Base-by-base conservation (phyloP, 2,888 invertebrate genomes). In the Cerastoderma edule region DNA sequence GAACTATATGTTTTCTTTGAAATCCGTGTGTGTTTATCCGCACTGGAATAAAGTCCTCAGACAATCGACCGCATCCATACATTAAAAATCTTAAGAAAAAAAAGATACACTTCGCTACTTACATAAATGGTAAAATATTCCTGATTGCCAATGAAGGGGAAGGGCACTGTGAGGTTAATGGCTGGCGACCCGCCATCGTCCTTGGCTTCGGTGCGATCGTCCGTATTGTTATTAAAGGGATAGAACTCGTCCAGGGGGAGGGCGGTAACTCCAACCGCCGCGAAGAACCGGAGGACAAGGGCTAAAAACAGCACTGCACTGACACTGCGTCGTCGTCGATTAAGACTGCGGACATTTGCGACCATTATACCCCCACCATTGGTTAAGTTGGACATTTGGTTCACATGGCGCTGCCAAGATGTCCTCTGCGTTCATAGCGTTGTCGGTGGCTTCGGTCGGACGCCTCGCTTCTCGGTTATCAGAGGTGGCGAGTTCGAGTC, bases 301-400 rank as follows among this genome's bases (percentile, higher is more conserved):
- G 46, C 50, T 32, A 66, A 32, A 13, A 50, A 50, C 13, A 64
- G 64, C 64, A 71, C 71, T 64, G 53, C 54, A 54, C 54, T 64
- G 64, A 64, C 30, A 64, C 64, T 53, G 64, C 48, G 64, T 54
- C 48, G n/a, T 53, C 48, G 64, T 54, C 60, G 60, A 60, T 60
- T 22, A 35, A 50, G 33, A 19, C 30, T 33, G 53, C 64, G 65
- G 67, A 67, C 80, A 80, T 80, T 72, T 80, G 77, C 72, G 73
- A 67, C 72, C 80, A 80, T 80, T 80, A 77, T 77, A 77, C 54
- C 63, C 67, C 66, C 57, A 69, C 77, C 80, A 77, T 80, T 72
- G 57, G 72, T 63, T 69, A 46, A 67, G 44, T 27, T 64, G 32
- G 35, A 44, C 74, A 75, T 72, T 71, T 48, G 67, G 44, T 71